phyloP scores from a whole-genome alignment of 2,888 invertebrate genomes.

The Amiota minor region DNA sequence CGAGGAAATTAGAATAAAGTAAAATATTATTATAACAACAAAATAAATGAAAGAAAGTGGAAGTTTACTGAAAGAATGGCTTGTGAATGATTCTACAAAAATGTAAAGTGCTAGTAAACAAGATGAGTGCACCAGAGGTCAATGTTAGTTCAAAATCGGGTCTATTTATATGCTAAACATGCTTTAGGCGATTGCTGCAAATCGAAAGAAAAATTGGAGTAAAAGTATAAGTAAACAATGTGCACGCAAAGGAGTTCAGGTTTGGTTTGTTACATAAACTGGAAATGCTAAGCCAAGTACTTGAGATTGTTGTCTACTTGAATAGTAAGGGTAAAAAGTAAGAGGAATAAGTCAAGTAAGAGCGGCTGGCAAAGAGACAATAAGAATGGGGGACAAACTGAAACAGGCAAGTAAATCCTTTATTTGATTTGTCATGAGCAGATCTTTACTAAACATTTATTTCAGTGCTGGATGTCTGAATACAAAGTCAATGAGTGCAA shows the following conservation, averaged over 20 bases:
- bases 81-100: too few species aligned
- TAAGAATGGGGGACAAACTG: too few species aligned
- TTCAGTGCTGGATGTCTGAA: slow-evolving; percentile 50
- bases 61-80: too few species aligned
- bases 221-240: slow-evolving; percentile 41
- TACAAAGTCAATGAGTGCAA: slow-evolving; percentile 47
- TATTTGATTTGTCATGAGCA: slow-evolving; percentile 67
- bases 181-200: too few species aligned
- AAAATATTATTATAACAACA: too few species aligned
- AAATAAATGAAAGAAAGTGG: too few species aligned
- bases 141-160: slow-evolving; percentile 19
- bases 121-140: too few species aligned
- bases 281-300: slow-evolving; percentile 12
- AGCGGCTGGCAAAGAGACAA: too few species aligned
- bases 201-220: slow-evolving; percentile 26
- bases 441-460: slow-evolving; percentile 66
- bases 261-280: neutral
- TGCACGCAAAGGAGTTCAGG: neutral
- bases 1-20: too few species aligned
- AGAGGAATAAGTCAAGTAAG: too few species aligned
- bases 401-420: slow-evolving; percentile 55
- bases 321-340: neutral
- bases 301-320: neutral
- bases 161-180: slow-evolving; percentile 44
- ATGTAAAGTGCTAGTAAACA: too few species aligned